Base-by-base conservation (phyloP, 2,888 invertebrate species). In the Augochlorella aurata region DNA sequence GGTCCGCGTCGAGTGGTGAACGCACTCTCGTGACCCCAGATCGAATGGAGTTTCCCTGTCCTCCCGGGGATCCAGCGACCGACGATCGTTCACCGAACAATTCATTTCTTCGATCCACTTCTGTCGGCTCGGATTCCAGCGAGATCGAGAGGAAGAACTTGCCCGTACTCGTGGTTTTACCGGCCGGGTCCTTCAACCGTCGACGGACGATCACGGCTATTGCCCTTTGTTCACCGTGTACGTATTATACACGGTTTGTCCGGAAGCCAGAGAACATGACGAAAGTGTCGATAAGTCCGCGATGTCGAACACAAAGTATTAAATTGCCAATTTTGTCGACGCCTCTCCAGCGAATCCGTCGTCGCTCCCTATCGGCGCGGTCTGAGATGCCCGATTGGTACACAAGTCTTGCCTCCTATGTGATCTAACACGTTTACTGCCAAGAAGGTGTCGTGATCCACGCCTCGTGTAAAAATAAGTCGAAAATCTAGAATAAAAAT, bases 1-100 rank as follows among this genome's bases (percentile, higher is more conserved):
- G 77, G 73, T 68, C 49, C 67, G 47, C 47, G 44, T 73, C 54
- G 76, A 81, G 80, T 76, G 73, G 69, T 21, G 69, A 61, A 82
- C 72, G 73, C 82, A 58, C 44, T 65, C 65, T 44, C 54, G 81
- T 50, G 72, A 52, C 49, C 38, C 8, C 61, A 29, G 70, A 50
- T 54, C 72, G 71, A 71, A 84, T 84, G 84, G 38, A 74, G 76
- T 84, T 84, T 72, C 76, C 67, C 76, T 82, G 84, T 84, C 73
- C 70, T 68, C 67, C 58, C 63, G 71, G 73, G 71, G 71, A 68
- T 75, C 74, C 50, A 10, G 38, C 49, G 66, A 52, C 50, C 45
- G 52, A n/a, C 44, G 77, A 81, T 74, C 81, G 74, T 77, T 76
- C 71, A 68, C 75, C 80, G 38, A 58, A 52, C 81, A 44, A 74